These are phyloP conservation scores for Drosophila subquinaria DNA, from an alignment of 2,888 invertebrate genomes.

Conservation along the genomic window DNA sequence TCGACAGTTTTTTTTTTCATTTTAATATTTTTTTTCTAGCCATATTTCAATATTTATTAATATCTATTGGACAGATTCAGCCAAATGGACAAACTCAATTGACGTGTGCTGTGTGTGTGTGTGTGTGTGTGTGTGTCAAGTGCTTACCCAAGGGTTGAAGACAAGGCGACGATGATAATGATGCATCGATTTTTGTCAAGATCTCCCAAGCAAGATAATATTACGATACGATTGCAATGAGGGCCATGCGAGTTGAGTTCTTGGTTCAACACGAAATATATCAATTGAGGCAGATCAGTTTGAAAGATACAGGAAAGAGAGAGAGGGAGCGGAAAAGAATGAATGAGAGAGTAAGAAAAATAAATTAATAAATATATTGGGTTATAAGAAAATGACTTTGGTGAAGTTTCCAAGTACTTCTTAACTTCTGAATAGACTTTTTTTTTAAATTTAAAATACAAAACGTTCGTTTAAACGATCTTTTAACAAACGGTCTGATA, in stretches of 20 bases:
- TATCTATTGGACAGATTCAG: slow-evolving; percentile 54
- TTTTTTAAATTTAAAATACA: too few species aligned
- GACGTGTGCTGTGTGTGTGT: slow-evolving; percentile 9
- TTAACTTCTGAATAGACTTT: not conserved
- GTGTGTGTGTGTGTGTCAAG: slow-evolving; percentile 38
- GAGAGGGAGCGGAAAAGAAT: not conserved
- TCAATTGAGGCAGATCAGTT: slow-evolving; percentile 19
- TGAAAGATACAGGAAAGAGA: not conserved
- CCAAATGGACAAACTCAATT: slow-evolving; percentile 41
- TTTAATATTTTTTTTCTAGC: slow-evolving; percentile 9
- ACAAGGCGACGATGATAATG: slow-evolving; percentile 19
- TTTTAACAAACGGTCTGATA: not conserved
- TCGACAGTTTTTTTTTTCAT: slow-evolving; percentile 19
- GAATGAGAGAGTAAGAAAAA: not conserved
- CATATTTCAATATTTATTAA: slow-evolving; percentile 63
- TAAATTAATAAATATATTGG: not conserved
- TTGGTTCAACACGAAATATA: slow-evolving; percentile 9
- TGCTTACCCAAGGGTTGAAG: slow-evolving; percentile 37
- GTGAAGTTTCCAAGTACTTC: not conserved
- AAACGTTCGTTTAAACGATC: not conserved
- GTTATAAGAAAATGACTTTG: not conserved
- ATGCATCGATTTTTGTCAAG: slow-evolving; percentile 15
- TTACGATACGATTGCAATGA: slow-evolving; percentile 12
- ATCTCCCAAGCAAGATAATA: slow-evolving; percentile 21
- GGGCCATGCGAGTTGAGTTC: slow-evolving; percentile 3